phyloP scores from a whole-genome alignment of 1,140 invertebrate species.

The Brachionus paranguensis region DNA sequence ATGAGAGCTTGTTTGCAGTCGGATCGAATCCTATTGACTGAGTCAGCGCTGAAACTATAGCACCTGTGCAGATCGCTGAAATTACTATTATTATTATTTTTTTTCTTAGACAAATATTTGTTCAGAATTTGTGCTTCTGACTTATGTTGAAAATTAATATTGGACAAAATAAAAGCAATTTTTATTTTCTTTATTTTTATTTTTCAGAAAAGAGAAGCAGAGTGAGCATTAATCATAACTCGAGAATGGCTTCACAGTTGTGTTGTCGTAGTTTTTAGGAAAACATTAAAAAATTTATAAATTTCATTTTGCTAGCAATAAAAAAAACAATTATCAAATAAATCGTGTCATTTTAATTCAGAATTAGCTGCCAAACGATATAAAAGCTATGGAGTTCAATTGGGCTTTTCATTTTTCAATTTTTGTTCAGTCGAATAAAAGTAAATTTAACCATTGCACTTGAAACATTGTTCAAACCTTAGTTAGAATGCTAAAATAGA shows the following conservation, averaged over 20 bases:
- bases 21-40: constrained; percentile 13
- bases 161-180: constrained; percentile 23
- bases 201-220: background rate
- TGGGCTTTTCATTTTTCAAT: background rate
- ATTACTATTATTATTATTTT: background rate
- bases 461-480: constrained; percentile 41
- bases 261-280: background rate
- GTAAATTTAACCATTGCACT: constrained; percentile 39
- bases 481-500: background rate
- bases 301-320: background rate
- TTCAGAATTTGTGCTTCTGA: background rate
- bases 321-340: constrained; percentile 31
- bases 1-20: background rate
- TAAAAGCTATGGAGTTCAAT: background rate
- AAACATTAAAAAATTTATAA: constrained; percentile 37
- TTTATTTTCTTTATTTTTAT: constrained; percentile 13
- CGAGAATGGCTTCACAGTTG: background rate
- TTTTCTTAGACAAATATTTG: constrained; percentile 35
- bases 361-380: background rate
- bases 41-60: constrained; percentile 4
- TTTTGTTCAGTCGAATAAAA: background rate
- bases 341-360: constrained; percentile 19
- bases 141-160: constrained; percentile 12
- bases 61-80: constrained; percentile 3
- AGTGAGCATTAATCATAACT: background rate